These are phyloP conservation scores for Venustaconcha ellipsiformis DNA, from an alignment of 1,140 invertebrate species.

Conservation along the genomic window DNA sequence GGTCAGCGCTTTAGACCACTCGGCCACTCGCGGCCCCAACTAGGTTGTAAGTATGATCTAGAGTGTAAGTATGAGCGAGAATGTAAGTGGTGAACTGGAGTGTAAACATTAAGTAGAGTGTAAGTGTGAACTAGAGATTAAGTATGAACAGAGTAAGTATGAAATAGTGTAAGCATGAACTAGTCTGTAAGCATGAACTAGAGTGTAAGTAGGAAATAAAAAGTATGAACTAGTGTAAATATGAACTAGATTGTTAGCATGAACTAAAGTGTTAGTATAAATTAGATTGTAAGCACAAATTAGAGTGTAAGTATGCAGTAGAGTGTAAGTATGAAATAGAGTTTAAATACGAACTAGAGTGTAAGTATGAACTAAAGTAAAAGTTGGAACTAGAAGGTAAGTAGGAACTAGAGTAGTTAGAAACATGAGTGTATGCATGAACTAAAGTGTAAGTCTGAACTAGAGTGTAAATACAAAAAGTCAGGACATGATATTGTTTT, in stretches of 20 bases:
- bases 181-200: conserved; percentile 42
- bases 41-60: conserved; percentile 81
- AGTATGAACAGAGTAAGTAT: conserved; percentile 57
- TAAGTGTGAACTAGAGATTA: too few relatives aligned
- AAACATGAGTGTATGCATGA: too few relatives aligned
- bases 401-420: too few relatives aligned
- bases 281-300: conserved; percentile 78
- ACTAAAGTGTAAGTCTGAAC: conserved; percentile 50
- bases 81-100: too few relatives aligned
- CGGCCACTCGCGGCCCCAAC: too few relatives aligned
- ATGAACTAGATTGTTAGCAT: background rate
- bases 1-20: too few relatives aligned
- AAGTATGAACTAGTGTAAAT: conserved; percentile 70
- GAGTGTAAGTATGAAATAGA: conserved; percentile 83
- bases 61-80: conserved; percentile 16
- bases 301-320: conserved; percentile 67
- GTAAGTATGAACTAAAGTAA: too few relatives aligned
- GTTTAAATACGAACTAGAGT: conserved; percentile 78
- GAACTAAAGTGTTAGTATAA: conserved; percentile 70
- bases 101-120: too few relatives aligned
- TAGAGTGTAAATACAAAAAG: conserved; percentile 67
- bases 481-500: too few relatives aligned
- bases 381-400: too few relatives aligned
- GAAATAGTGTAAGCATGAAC: conserved; percentile 60
- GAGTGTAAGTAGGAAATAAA: conserved; percentile 69